Conservation (phyloP, 2,797 vertebrate genomes). For the Chaetophractus vellerosus region DNA sequence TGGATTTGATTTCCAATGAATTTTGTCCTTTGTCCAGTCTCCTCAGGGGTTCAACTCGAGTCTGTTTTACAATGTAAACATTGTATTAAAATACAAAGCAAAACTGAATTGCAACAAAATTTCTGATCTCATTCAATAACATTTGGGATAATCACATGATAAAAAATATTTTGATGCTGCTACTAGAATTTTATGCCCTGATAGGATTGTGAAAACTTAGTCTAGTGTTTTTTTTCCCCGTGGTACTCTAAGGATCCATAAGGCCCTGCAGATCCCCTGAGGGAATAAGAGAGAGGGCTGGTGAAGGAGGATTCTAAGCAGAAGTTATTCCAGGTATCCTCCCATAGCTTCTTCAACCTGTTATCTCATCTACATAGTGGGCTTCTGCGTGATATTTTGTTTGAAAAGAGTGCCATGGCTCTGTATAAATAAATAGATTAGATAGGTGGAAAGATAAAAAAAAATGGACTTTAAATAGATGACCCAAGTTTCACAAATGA, state of each 20-base stretch:
- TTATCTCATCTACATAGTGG: not conserved
- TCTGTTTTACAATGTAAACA: slow-evolving; percentile 24
- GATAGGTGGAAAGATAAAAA: too few species aligned
- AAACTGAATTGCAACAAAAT: not conserved
- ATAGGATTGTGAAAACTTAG: not conserved
- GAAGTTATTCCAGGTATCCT: not conserved
- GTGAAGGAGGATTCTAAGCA: not conserved
- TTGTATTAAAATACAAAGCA: slow-evolving; percentile 13
- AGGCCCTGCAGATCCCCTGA: not conserved
- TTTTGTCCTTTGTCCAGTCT: slow-evolving; percentile 32
- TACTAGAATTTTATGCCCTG: not conserved
- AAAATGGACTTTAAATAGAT: too few species aligned
- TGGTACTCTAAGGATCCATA: not conserved
- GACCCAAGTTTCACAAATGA: not conserved
- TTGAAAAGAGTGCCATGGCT: not conserved
- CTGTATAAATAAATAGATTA: not conserved
- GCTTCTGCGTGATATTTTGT: not conserved
- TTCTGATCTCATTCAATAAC: not conserved
- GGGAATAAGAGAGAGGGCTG: too few species aligned
- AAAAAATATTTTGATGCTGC: not conserved
- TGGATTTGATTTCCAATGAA: not conserved
- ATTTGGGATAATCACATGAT: not conserved
- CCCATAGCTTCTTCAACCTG: not conserved
- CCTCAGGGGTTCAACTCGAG: not conserved
- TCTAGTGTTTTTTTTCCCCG: not conserved